Evolutionary conservation across 2,797 vertebrate species (phyloP), one percentile per base, ranked within the genome.

Genomic region (Galago senegalensis): DNA sequence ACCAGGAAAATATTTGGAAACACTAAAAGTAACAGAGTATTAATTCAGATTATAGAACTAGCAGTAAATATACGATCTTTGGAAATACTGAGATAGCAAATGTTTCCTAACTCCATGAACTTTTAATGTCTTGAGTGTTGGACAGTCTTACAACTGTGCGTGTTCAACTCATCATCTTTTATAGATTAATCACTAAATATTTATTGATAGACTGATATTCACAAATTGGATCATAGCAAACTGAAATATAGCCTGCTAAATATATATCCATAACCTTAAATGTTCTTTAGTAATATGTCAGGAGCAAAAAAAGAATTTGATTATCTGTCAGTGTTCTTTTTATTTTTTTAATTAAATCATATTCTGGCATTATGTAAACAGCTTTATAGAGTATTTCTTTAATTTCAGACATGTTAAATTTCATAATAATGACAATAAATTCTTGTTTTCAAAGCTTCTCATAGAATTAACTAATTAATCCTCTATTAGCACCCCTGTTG

Each of bases 281-380:
- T 53, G 69, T 75, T 61, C 18, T 73, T 91, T 40, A 91, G 17
- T 90, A 40, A 20, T 46, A 70, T 53, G 2, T 60, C 72, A 70
- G 16, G 27, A 46, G 60, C 10, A 18, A 87, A 93, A 81, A 31
- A 92, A 72, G 29, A 5, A 5, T 87, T 21, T 82, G 25, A 58
- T 82, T 16, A 58, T 16, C 25, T 76, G 49, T 80, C 20, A 87
- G 14, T n/a, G 11, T 25, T 70, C 27, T 37, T 16, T 79, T 89
- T 87, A 34, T 27, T 69, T n/a, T 81, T 87, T 90, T 83, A 77
- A 91, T 75, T 90, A 85, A 88, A 67, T 80, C 31, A 65, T 46
- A 63, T 17, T 87, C 27, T 81, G 27, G 1, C 53, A 93, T 23
- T 67, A 46, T 83, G 3, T 9, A 86, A 77, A 69, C 40, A 82